phyloP scores from a whole-genome alignment of 2,797 vertebrate genomes.

The Carduelis carduelis region DNA sequence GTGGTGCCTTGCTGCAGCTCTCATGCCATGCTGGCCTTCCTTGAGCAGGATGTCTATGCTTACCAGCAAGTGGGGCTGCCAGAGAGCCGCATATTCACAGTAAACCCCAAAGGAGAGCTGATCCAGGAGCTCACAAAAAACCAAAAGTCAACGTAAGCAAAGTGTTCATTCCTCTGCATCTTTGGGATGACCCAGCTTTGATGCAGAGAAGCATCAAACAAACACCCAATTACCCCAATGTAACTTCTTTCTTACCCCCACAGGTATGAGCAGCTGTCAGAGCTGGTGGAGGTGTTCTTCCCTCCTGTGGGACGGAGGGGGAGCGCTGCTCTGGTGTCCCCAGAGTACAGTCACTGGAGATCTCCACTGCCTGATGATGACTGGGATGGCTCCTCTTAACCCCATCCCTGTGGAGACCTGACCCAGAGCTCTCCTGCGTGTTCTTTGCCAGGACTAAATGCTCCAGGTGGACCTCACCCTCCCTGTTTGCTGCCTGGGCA shows the following conservation, averaged over 20 bases:
- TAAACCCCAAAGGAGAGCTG: constrained; percentile 94
- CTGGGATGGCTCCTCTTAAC: background rate
- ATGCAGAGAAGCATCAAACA: background rate
- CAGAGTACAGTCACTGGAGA: constrained; percentile 89
- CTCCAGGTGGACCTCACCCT: background rate
- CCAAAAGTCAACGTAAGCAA: constrained; percentile 89
- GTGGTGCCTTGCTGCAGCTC: background rate
- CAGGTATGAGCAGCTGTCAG: constrained; percentile 86
- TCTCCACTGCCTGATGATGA: constrained; percentile 69
- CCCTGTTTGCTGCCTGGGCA: background rate
- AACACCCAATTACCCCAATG: rapidly evolving
- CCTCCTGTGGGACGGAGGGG: constrained; percentile 74
- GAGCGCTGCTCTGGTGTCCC: constrained; percentile 71
- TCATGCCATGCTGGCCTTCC: background rate
- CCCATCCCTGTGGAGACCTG: background rate
- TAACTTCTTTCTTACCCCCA: background rate
- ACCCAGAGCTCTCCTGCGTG: background rate
- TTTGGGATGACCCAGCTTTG: background rate
- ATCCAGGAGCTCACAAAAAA: constrained; percentile 86
- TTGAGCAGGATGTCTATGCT: constrained; percentile 85
- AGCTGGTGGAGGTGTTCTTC: constrained; percentile 91
- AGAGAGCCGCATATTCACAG: constrained; percentile 86
- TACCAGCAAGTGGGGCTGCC: constrained; percentile 89
- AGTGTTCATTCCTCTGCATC: background rate
- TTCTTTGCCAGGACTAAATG: background rate